Base-by-base conservation (phyloP, 2,797 vertebrate genomes). In the Gallinago solitaria region DNA sequence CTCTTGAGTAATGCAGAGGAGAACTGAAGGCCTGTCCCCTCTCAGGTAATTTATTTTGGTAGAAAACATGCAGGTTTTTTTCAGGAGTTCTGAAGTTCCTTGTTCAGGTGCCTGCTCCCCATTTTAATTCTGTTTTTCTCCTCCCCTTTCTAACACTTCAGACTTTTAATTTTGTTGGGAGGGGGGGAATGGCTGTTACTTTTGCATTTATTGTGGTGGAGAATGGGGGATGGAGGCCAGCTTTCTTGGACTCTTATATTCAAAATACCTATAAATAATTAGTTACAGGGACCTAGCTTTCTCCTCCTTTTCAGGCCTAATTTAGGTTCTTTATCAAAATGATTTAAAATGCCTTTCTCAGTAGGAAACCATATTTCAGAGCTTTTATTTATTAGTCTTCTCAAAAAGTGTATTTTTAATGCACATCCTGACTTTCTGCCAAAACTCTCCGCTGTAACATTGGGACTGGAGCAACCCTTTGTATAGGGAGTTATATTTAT, bases 371-470 rank as follows among this genome's bases (percentile, higher is more conserved):
- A 92, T 98, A 98, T 98, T 98, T 98, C 98, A 98, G 97, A 95
- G 89, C 84, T 91, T 97, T 98, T 98, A 98, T 98, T 98, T 98
- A 98, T 98, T 97, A 96, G 96, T 95, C 97, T 97, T 97, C 95
- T 98, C 96, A 89, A 97, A 95, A 98, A 97, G 97, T 97, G 97
- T 98, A 97, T 97, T 98, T 98, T 98, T 98, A 98, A 98, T 98
- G 98, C 98, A 98, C 87, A 87, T 97, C 96, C 98, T 98, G 98
- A 98, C 97, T 97, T 98, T 97, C 97, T 98, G 98, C 98, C 98
- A 98, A 98, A 97, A 89, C 90, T 96, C 92, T 97, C 97, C 96
- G 82, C 96, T 85, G 95, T 93, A 97, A 97, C 89, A 90, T 25
- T 97, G 96, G 96, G 96, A 96, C 91, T 93, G 93, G 90, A 96